Base-by-base conservation (phyloP, 92 coral and sea anemone species). In the Scolanthus callimorphus region DNA sequence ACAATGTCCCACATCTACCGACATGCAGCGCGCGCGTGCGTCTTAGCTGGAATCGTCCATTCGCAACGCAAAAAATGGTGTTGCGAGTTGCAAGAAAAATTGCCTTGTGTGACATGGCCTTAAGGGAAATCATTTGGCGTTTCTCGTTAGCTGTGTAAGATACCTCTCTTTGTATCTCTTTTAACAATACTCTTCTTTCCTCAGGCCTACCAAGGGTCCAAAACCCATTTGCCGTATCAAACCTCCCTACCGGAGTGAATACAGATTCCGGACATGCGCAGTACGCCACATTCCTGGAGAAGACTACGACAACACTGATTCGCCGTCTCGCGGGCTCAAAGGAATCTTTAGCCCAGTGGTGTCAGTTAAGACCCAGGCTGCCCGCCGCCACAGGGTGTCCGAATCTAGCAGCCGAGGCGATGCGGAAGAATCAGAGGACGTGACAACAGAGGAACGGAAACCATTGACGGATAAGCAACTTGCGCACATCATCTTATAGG, bases 221-320 rank as follows among this genome's bases (percentile, higher is more conserved):
- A 52, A 29, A 87, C 91, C 21, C 65, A 58, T 26, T 73, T 76
- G 54, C 44, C 68, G 20, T 69, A 51, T 47, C n/a, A n/a, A n/a
- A n/a, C n/a, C n/a, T n/a, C n/a, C n/a, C n/a, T n/a, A n/a, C n/a
- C n/a, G n/a, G n/a, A 39, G 70, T 34, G 95, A 85, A 49, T 72
- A 79, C 39, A 81, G 86, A 26, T 91, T 91, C 60, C 79, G 95
- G 54, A 90, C 77, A 29, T 91, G 97, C 83, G 91, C 97, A 54
- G 62, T 91, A 34, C 81, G 97, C 20, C 64, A 76, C 6, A 55
- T 70, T 29, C 63, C 57, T 10, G 85, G 70, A 27, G 58, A 54
- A 34, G 44, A 69, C 29, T 57, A 48, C 39, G 60, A 11, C 4
- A 34, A 25, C 44, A 65, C 65, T 21, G 86, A 68, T 29, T 83